phyloP scores from a whole-genome alignment of 2,113 vertebrate genomes.

The Puntigrus tetrazona region DNA sequence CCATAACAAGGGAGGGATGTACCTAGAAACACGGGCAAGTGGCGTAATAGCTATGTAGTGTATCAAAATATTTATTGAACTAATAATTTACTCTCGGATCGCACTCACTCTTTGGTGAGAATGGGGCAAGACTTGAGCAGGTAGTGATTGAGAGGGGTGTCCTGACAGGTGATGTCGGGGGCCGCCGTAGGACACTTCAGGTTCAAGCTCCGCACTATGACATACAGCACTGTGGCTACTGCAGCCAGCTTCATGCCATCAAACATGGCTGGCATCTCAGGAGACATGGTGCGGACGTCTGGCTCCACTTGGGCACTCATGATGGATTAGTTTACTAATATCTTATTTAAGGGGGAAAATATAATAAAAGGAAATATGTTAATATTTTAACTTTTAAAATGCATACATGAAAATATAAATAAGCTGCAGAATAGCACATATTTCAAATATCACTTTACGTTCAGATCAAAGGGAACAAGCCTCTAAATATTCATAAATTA shows the following conservation, averaged over 20 bases:
- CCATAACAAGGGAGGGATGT: constrained; percentile 93
- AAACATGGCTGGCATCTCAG: constrained; percentile 90
- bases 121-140: constrained; percentile 90
- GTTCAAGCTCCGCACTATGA: constrained; percentile 91
- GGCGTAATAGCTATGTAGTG: neutral
- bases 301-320: constrained; percentile 63
- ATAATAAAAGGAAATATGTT: neutral
- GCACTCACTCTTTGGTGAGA: constrained; percentile 92
- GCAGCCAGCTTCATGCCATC: constrained; percentile 93
- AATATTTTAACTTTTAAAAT: neutral
- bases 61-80: neutral
- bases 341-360: neutral
- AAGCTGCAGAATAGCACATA: neutral
- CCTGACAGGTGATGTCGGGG: constrained; percentile 84
- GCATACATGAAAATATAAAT: neutral
- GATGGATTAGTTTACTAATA: constrained; percentile 1
- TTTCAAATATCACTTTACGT: neutral
- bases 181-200: constrained; percentile 87
- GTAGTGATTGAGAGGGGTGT: constrained; percentile 84
- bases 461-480: neutral
- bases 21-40: constrained; percentile 71
- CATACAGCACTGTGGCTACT: constrained; percentile 86
- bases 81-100: neutral
- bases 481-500: neutral
- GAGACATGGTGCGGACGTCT: constrained; percentile 60